phyloP scores from a whole-genome alignment of 2,797 vertebrate genomes.

The Diglossa cyanea region DNA sequence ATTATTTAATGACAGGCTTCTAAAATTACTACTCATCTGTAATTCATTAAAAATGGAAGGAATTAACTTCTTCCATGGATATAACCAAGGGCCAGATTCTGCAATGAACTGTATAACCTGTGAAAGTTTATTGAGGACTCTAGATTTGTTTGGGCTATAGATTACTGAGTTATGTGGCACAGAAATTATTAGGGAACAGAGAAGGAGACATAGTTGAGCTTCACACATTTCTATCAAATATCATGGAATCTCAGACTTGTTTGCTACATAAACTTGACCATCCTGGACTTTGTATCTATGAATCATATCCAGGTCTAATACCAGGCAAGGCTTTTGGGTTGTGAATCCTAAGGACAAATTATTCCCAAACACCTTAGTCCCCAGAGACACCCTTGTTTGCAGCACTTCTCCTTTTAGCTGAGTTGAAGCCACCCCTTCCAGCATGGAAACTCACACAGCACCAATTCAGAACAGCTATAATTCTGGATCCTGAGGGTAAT shows the following conservation, averaged over 20 bases:
- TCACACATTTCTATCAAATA: not conserved
- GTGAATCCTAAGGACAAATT: not conserved
- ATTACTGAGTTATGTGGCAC: not conserved
- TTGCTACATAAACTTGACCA: not conserved
- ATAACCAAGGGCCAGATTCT: not conserved
- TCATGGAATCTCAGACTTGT: not conserved
- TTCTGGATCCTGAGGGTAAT: not conserved
- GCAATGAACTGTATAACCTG: not conserved
- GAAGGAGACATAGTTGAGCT: not conserved
- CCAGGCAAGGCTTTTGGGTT: not conserved
- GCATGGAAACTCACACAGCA: fast-evolving
- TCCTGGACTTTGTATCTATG: not conserved
- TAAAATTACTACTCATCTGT: not conserved
- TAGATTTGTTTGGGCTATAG: not conserved
- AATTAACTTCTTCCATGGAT: not conserved
- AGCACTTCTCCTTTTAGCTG: not conserved
- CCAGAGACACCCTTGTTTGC: not conserved
- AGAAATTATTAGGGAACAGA: not conserved
- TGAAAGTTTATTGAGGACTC: not conserved
- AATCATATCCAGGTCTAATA: not conserved
- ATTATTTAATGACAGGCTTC: not conserved
- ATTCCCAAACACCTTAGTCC: not conserved
- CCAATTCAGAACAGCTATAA: not conserved
- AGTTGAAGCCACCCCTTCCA: not conserved
- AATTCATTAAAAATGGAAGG: not conserved